These are phyloP conservation scores for Apodemus agrarius DNA, from an alignment of 2,797 vertebrate genomes.

Conservation along the genomic window DNA sequence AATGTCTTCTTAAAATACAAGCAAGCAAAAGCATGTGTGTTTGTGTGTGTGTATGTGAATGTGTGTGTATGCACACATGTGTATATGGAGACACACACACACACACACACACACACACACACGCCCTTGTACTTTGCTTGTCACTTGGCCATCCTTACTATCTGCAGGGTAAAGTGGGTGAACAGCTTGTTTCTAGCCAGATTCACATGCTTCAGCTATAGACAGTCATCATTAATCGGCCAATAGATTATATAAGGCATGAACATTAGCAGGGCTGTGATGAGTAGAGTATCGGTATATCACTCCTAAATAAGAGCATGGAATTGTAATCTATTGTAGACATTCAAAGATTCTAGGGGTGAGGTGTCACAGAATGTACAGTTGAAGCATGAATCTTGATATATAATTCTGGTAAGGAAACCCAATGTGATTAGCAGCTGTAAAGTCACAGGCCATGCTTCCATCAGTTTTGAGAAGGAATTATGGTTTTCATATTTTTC, in stretches of 20 bases:
- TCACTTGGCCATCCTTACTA: neutral
- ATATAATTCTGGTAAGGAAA: neutral
- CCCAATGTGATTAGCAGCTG: neutral
- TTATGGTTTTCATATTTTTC: conserved; percentile 23
- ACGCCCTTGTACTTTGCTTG: neutral
- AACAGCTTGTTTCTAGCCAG: neutral
- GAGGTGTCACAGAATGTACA: neutral
- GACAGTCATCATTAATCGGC: neutral
- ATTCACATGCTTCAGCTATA: neutral
- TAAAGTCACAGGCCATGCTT: neutral
- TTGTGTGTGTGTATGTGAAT: rapidly evolving
- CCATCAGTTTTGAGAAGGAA: neutral
- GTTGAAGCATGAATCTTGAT: neutral
- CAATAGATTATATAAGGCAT: neutral
- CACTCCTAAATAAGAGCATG: neutral
- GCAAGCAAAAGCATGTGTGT: neutral
- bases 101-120: neutral
- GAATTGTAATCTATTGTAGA: neutral
- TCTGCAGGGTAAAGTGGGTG: neutral
- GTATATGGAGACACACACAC: neutral
- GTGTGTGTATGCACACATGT: neutral
- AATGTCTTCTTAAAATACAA: conserved; percentile 10
- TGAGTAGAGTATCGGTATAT: neutral
- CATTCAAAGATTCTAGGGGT: neutral
- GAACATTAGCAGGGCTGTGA: neutral